Evolutionary conservation across 2,888 invertebrate genomes (phyloP), one percentile per base, ranked within the genome.

Genomic region (Philaethria dido): DNA sequence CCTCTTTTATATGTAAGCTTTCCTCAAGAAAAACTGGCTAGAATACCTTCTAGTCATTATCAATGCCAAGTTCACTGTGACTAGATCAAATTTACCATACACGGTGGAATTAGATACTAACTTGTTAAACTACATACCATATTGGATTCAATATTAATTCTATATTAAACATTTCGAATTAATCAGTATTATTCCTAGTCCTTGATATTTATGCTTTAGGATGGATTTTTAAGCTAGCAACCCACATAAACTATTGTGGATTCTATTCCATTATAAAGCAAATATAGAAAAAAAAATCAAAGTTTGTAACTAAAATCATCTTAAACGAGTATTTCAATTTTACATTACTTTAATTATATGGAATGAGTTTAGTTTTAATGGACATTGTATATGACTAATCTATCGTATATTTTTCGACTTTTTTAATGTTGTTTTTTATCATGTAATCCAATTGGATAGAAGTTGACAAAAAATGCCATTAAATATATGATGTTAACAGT

Each of bases 41-140:
- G 25, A 16, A 16, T 3, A 63, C 59, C 48, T 60, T 45, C 42
- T 60, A 45, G 20, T 33, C 59, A 62, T 44, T 36, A 25, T 42
- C 59, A 45, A 61, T 57, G 65, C 57, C 70, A 70, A 68, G 70
- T 68, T 68, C 68, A 68, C 11, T 50, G 25, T n/a, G 14, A 29
- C 25, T 48, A 48, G 50, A 52, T 52, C 33, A 25, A 50, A 42
- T 64, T 29, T 45, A 16, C 33, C 65, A n/a, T 62, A 65, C 33
- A 66, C 13, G 47, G 66, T 29, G 42, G 18, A 11, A 9, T 39
- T 39, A n/a, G 25, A 52, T 29, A 33, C n/a, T 16, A 29, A 64
- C 42, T n/a, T 39, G 59, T 48, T 50, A 29, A 25, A 18, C 57
- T 47, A 13, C 29, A 33, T 18, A 33, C 52, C 52, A 11, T 52